These are phyloP conservation scores for Upupa epops DNA, from an alignment of 2,113 vertebrate genomes.

Conservation along the genomic window DNA sequence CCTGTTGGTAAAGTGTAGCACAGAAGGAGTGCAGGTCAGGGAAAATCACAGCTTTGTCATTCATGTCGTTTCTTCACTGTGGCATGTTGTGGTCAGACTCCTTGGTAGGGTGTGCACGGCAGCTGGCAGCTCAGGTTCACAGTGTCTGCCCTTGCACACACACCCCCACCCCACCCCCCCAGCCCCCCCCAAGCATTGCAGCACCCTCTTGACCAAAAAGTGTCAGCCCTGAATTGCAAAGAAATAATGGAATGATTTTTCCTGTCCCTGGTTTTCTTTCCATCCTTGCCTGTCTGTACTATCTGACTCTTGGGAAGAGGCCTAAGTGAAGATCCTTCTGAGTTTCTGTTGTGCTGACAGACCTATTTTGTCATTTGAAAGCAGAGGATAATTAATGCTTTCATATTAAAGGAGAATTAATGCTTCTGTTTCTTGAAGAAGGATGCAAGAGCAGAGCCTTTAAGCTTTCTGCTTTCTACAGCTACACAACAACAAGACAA, in stretches of 20 bases:
- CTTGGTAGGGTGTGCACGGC: not conserved
- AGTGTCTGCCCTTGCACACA: not conserved
- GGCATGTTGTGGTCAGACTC: not conserved
- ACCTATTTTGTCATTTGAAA: conserved; percentile 20
- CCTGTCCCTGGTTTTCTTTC: not conserved
- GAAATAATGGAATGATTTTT: conserved; percentile 55
- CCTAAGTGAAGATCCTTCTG: not conserved
- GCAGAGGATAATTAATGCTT: not conserved
- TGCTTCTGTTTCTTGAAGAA: conserved; percentile 12
- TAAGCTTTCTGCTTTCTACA: conserved; percentile 7
- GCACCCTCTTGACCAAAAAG: not conserved
- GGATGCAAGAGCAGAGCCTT: not conserved
- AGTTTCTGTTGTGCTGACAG: conserved; percentile 1
- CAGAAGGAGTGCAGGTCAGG: not conserved
- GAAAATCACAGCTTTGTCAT: not conserved
- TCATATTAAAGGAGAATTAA: not conserved
- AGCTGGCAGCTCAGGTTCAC: not conserved
- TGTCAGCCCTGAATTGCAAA: not conserved
- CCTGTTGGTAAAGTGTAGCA: not conserved
- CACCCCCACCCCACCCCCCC: not conserved
- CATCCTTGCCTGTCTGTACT: not conserved
- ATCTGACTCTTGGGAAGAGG: conserved; percentile 1
- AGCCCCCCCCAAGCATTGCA: no score
- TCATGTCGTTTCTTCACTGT: rapidly evolving
- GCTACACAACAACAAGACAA: not conserved